Base-by-base conservation (phyloP, 2,113 vertebrate genomes). In the Lucifuga dentata region DNA sequence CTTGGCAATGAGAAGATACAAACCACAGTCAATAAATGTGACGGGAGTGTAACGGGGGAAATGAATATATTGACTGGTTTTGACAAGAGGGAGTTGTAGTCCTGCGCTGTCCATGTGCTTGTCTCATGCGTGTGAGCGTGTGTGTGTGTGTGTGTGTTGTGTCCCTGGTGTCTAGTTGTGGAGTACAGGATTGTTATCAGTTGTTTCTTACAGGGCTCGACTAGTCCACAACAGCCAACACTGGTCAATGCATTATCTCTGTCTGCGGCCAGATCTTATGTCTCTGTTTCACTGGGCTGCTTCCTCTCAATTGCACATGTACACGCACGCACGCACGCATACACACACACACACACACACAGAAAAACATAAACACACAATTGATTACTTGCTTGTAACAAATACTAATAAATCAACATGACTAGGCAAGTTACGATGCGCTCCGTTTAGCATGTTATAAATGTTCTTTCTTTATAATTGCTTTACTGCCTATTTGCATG, bases 121-220 rank as follows among this genome's bases (percentile, higher is more conserved):
- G 41, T n/a, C 46, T 32, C 29, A 58, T 44, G 19, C 8, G 12
- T 19, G 33, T 33, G 29, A 44, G 32, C 46, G 12, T 26, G 32
- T 58, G 68, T 13, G 24, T 44, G 48, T 24, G 15, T 65, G 48
- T 61, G 65, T 43, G 32, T 36, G 51, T 53, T 45, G 62, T 59
- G 12, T 76, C 76, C 80, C 78, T 1, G 11, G 68, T 65, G 84
- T 76, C 40, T 53, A 24, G 74, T 73, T 75, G 68, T 72, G 26
- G 43, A 69, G 59, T 1, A 11, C 33, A 72, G 67, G 85, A 87
- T 86, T 69, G 62, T 87, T 86, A 83, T 77, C 74, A 55, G 80
- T 49, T 36, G 72, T 74, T 84, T 78, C 75, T 58, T 63, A 80
- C 68, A 68, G 46, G 62, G 55, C 80, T 76, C 73, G 78, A 58